These are phyloP conservation scores for Channa striata DNA, from an alignment of 2,797 vertebrate genomes.

Conservation along the genomic window DNA sequence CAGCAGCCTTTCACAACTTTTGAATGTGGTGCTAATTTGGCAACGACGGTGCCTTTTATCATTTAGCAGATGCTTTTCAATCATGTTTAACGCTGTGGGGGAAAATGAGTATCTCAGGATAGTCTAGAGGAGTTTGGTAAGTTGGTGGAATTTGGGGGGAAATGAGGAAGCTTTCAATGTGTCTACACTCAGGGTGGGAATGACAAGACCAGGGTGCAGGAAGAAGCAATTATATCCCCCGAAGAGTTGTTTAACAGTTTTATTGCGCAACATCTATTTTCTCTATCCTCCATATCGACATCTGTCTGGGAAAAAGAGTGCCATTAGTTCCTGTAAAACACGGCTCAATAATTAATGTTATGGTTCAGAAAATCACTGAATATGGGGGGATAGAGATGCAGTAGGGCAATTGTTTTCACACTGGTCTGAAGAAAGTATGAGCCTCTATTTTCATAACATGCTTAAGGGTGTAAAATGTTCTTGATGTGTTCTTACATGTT, in stretches of 20 bases:
- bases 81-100: constrained; percentile 66
- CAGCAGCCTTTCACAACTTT: constrained; percentile 80
- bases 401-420: constrained; percentile 58
- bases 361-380: constrained; percentile 69
- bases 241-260: constrained; percentile 83
- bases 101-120: constrained; percentile 68
- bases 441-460: constrained; percentile 52
- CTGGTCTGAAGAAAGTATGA: constrained; percentile 36
- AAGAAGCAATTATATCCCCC: constrained; percentile 83
- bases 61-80: constrained; percentile 81
- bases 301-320: constrained; percentile 75
- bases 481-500: constrained; percentile 43
- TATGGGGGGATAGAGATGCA: constrained; percentile 55
- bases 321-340: constrained; percentile 68
- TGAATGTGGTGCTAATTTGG: constrained; percentile 85
- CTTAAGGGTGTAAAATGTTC: constrained; percentile 35
- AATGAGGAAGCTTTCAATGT: constrained; percentile 78
- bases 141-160: constrained; percentile 69
- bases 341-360: constrained; percentile 76
- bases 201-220: constrained; percentile 77
- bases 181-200: constrained; percentile 73
- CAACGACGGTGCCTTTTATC: constrained; percentile 76
- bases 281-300: constrained; percentile 76
- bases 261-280: constrained; percentile 79
- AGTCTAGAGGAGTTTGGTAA: constrained; percentile 73